Conservation (phyloP, 2,113 vertebrate species). For the Hymenochirus boettgeri region DNA sequence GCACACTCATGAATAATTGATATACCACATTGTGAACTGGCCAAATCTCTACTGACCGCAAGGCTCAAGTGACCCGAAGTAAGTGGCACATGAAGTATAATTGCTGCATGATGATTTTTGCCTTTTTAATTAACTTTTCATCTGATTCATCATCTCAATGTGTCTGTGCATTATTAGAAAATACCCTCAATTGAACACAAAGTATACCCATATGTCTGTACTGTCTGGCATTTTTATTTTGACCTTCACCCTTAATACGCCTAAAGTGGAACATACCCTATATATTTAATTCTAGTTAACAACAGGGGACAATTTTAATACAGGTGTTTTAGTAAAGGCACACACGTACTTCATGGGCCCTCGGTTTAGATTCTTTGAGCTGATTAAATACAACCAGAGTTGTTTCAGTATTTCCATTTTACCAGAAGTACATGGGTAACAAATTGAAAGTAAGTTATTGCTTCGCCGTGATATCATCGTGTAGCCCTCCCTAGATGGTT, state of each 20-base stretch:
- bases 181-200: neutral
- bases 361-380: no score
- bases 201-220: neutral
- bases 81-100: constrained; percentile 17
- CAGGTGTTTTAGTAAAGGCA: constrained; percentile 3
- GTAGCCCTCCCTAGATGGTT: no score
- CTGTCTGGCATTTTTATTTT: neutral
- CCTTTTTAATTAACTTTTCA: constrained; percentile 18
- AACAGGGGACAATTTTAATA: neutral
- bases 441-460: no score
- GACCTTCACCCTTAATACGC: neutral
- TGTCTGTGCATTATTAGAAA: neutral
- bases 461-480: no score
- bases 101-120: neutral
- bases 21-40: constrained; percentile 66
- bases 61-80: constrained; percentile 5
- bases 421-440: no score
- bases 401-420: no score
- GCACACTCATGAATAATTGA: constrained; percentile 69
- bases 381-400: no score
- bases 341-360: neutral
- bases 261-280: no score
- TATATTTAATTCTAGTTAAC: no score
- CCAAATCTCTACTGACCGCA: constrained; percentile 36
- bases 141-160: neutral